Conservation (phyloP, 2,888 invertebrate genomes). For the Ramazzottius varieornatus region DNA sequence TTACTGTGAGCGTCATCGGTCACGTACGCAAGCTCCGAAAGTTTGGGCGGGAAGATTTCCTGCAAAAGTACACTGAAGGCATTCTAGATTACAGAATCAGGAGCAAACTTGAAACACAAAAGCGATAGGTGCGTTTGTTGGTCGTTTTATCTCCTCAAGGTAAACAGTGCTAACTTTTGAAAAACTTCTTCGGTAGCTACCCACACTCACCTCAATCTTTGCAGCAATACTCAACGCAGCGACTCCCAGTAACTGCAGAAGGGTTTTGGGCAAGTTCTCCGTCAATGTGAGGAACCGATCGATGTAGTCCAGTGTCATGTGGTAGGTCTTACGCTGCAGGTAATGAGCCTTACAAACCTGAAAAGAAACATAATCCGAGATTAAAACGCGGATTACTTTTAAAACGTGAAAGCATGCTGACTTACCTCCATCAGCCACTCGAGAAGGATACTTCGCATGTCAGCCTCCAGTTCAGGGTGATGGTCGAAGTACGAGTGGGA, state of each 20-base stretch:
- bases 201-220: not conserved
- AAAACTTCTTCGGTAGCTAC: too few species aligned
- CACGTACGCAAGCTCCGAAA: not conserved
- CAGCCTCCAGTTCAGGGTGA: not conserved
- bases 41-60: conserved; percentile 2
- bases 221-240: not conserved
- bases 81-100: not conserved
- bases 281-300: not conserved
- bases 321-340: not conserved
- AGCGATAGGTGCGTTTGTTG: not conserved
- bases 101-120: not conserved
- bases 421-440: not conserved
- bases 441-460: conserved; percentile 1
- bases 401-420: not conserved
- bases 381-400: not conserved
- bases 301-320: not conserved
- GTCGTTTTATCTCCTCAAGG: too few species aligned
- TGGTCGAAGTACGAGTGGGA: not conserved
- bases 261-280: not conserved
- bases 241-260: not conserved
- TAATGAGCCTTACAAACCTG: not conserved
- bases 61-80: not conserved
- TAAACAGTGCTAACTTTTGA: too few species aligned
- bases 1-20: not conserved
- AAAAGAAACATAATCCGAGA: not conserved